Conservation (phyloP, 2,797 vertebrate genomes). For the Myioborus melanocephalus region DNA sequence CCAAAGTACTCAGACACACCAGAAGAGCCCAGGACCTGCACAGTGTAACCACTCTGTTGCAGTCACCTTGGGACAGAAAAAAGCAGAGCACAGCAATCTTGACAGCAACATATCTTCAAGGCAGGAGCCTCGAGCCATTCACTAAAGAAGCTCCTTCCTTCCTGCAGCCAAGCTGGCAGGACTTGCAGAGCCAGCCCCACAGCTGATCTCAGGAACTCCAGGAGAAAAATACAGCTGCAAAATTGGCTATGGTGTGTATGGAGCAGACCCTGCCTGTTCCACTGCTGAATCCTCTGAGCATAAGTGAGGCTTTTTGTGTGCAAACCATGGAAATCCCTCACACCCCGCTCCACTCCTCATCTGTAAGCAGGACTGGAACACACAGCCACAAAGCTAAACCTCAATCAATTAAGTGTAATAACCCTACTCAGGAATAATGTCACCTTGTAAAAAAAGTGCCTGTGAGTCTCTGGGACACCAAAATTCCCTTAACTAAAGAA, state of each 20-base stretch:
- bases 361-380: background rate
- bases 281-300: background rate
- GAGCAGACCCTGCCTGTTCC: background rate
- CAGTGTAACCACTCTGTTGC: background rate
- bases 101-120: background rate
- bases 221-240: background rate
- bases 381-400: background rate
- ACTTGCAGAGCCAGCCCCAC: background rate
- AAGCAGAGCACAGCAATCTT: background rate
- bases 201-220: fast-evolving
- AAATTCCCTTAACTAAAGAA: background rate
- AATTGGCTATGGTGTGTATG: background rate
- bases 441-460: background rate
- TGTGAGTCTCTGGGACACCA: background rate
- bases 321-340: background rate
- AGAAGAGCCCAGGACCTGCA: background rate
- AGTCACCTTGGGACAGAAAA: background rate
- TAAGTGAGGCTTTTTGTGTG: background rate
- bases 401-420: background rate
- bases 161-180: background rate
- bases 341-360: background rate
- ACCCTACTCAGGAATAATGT: background rate
- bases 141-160: background rate
- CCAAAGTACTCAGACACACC: fast-evolving
- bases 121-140: background rate